Evolutionary conservation across 2,797 vertebrate genomes (phyloP).

Genomic region (Rhinella marina): DNA sequence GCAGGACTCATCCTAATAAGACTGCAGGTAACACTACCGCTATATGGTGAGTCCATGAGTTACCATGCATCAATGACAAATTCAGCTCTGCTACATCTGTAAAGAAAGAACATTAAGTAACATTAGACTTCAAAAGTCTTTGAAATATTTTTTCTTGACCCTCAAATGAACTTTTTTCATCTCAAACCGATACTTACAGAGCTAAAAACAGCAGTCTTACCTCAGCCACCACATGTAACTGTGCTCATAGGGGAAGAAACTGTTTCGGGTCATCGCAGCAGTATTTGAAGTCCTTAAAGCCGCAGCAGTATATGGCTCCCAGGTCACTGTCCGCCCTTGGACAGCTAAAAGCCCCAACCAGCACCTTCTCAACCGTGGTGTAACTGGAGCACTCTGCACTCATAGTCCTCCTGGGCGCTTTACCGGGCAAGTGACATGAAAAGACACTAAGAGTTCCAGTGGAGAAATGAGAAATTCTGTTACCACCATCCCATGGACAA

Average conservation of each 20-base stretch:
- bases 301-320: conserved; percentile 85
- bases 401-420: conserved; percentile 72
- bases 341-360: conserved; percentile 83
- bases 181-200: neutral
- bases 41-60: neutral
- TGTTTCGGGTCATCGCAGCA: conserved; percentile 91
- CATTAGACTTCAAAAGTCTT: neutral
- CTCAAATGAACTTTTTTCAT: neutral
- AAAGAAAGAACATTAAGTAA: neutral
- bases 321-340: conserved; percentile 78
- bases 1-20: neutral
- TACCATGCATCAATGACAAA: neutral
- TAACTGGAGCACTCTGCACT: conserved; percentile 84
- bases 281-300: conserved; percentile 90
- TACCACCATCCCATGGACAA: conserved; percentile 24
- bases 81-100: neutral
- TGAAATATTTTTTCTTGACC: neutral
- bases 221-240: conserved; percentile 94
- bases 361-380: conserved; percentile 78
- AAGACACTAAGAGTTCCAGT: no score
- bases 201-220: conserved; percentile 69
- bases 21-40: neutral
- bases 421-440: neutral
- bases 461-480: neutral
- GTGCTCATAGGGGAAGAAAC: conserved; percentile 91